Evolutionary conservation across 2,888 invertebrate genomes (phyloP).

Genomic region (Cylindroiulus punctatus): DNA sequence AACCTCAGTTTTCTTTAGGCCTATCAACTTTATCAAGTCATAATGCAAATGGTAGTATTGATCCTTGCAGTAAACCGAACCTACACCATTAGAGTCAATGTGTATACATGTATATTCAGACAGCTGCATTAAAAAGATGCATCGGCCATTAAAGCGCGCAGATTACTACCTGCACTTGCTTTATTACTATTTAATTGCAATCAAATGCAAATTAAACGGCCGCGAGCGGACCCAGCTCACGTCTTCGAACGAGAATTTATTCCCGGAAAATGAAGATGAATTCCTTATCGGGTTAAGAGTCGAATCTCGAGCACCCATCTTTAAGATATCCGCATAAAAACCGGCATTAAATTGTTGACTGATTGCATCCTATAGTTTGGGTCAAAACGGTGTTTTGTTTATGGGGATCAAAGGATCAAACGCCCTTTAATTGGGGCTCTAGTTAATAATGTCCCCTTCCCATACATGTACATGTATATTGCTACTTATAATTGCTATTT

Average conservation of each 20-base stretch:
- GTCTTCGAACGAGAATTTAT: slow-evolving; percentile 17
- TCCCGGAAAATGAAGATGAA: slow-evolving; percentile 13
- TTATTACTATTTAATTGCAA: slow-evolving; percentile 27
- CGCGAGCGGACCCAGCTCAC: not conserved
- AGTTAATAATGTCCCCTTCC: no score
- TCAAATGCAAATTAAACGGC: slow-evolving; percentile 47
- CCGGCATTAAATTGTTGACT: not conserved
- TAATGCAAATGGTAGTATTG: slow-evolving; percentile 30
- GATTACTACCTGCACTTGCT: slow-evolving; percentile 35
- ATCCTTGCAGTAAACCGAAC: slow-evolving; percentile 36
- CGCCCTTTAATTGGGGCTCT: no score
- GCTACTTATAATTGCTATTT: no score
- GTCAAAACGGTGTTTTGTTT: no score
- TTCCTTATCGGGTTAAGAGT: not conserved
- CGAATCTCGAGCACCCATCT: not conserved
- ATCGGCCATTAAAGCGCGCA: slow-evolving; percentile 42
- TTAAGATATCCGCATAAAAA: not conserved
- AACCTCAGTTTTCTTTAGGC: slow-evolving; percentile 7
- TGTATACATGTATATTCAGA: slow-evolving; percentile 10
- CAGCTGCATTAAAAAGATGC: slow-evolving; percentile 40
- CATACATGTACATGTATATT: no score
- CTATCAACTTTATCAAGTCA: slow-evolving; percentile 45
- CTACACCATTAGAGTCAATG: not conserved
- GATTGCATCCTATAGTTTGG: not conserved
- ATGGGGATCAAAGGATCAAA: no score